Evolutionary conservation across 2,113 vertebrate species (phyloP), one percentile per base, ranked within the genome.

Genomic region (Gasterosteus aculeatus): DNA sequence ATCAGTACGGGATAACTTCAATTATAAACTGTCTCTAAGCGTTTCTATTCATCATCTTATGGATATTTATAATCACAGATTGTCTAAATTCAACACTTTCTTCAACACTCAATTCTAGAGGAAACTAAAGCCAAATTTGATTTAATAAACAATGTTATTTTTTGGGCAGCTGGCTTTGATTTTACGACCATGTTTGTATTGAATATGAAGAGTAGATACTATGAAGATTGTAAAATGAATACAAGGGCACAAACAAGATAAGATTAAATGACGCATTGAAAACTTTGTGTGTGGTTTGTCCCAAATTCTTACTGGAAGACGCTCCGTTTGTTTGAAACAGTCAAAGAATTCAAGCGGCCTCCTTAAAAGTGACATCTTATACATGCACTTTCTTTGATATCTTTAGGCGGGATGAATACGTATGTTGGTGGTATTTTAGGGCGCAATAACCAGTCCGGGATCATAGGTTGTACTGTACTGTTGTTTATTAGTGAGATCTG

Each of bases 61-160:
- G 51, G 63, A 78, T 16, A 71, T 61, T 46, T 33, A 66, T 33
- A 29, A 46, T 44, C 42, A 22, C 19, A 65, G 29, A 61, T 81
- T 68, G 57, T 47, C 31, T 61, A 56, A 3, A 71, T 79, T 84
- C 73, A 14, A 51, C 60, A 68, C 64, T 57, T 31, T n/a, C n/a
- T n/a, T n/a, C n/a, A n/a, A n/a, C n/a, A n/a, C n/a, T n/a, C n/a
- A 49, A 47, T 51, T 67, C 16, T 67, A 15, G 1, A 54, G 10
- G 59, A 79, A 67, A 82, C 44, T 68, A 87, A 89, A 87, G 86
- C 91, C 88, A 90, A 90, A 77, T 64, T 63, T 64, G 58, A 87
- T 62, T 72, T 47, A 33, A 77, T 26, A 81, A 53, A 70, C 39
- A 0, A 33, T 54, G 54, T 47, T 64, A 8, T 72, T 60, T 44